A percentile compares a stretch with the other conserved stretches of the same genome.
Conservation (phyloP, 2,113 vertebrate species). For the Chaetorhynchus papuensis region DNA sequence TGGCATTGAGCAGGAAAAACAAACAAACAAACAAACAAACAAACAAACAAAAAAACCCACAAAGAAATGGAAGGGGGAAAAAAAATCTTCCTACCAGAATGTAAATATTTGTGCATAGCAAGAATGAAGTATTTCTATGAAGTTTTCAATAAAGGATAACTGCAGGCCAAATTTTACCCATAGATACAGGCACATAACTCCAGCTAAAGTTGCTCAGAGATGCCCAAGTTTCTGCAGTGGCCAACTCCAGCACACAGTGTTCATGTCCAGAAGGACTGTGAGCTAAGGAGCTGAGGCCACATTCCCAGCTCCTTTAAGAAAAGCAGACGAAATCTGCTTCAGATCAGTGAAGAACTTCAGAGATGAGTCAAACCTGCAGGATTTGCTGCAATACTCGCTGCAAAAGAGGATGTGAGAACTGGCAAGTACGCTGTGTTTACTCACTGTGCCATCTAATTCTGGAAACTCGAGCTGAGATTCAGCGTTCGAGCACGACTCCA, state of each 20-base stretch:
- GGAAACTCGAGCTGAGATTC: constrained; percentile 35
- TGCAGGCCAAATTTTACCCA: background rate
- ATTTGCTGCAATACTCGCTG: constrained; percentile 55
- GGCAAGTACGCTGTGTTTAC: constrained; percentile 39
- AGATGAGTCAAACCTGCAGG: constrained; percentile 60
- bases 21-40: background rate
- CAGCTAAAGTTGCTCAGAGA: background rate
- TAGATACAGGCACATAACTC: background rate
- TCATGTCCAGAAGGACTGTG: background rate
- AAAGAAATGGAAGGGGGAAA: background rate
- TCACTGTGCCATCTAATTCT: constrained; percentile 50
- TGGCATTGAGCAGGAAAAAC: background rate
- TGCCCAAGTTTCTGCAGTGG: background rate
- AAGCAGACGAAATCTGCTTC: background rate
- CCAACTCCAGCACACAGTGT: background rate
- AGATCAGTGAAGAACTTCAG: background rate
- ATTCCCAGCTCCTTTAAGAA: background rate
- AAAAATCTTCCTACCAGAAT: background rate
- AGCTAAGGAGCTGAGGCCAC: background rate
- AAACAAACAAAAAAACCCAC: background rate
- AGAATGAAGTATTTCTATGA: constrained; percentile 17
- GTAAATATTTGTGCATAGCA: background rate
- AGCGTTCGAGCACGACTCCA: constrained; percentile 5
- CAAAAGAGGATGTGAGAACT: constrained; percentile 66
- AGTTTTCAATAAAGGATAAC: constrained; percentile 3